phyloP scores from a whole-genome alignment of 1,140 invertebrate species.

The Nasonia vitripennis region DNA sequence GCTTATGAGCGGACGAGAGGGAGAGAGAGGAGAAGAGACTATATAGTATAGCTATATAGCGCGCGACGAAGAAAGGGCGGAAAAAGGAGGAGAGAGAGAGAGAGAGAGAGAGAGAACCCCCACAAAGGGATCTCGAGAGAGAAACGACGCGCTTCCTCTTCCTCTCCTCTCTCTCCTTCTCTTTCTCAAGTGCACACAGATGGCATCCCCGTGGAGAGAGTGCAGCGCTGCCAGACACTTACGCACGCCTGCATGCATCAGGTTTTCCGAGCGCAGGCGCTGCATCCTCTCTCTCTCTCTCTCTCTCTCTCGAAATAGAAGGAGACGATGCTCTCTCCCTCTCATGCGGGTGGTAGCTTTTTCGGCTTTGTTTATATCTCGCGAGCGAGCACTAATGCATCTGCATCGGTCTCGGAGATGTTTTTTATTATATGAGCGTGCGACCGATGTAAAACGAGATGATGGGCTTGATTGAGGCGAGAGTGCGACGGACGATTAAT shows the following conservation, averaged over 20 bases:
- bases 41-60: too few species aligned
- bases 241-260: neutral
- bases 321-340: neutral
- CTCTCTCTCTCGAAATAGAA: neutral
- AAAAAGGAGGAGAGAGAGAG: neutral
- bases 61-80: conserved; percentile 25
- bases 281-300: neutral
- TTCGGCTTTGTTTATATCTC: neutral
- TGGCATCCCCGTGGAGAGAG: neutral
- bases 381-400: too few species aligned
- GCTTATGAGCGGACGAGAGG: neutral
- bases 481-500: too few species aligned
- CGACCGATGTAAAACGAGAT: conserved; percentile 5
- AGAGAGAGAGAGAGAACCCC: conserved; percentile 11
- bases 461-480: neutral
- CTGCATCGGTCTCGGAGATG: too few species aligned
- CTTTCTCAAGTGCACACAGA: neutral
- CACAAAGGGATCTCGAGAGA: conserved; percentile 22
- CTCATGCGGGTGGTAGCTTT: neutral
- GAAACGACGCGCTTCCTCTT: conserved; percentile 29
- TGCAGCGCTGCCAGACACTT: neutral
- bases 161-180: conserved; percentile 21
- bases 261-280: neutral
- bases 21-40: neutral
- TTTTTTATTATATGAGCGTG: neutral